Conservation (phyloP, 2,888 invertebrate species). For the Nemapogon koenigi region DNA sequence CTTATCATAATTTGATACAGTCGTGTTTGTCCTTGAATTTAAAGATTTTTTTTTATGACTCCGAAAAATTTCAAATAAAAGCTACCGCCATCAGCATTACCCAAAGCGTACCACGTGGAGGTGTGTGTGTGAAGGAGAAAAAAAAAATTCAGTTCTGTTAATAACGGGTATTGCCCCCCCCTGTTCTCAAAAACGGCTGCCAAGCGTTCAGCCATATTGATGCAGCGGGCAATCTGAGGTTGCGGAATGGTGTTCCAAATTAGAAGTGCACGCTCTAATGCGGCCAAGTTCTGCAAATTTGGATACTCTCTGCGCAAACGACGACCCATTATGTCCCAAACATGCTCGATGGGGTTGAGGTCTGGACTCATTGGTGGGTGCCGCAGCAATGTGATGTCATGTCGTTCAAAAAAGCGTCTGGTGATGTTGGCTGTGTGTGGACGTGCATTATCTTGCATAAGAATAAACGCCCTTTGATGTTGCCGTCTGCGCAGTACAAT, state of each 20-base stretch:
- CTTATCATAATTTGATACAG: too few relatives aligned
- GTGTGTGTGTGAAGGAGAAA: background rate
- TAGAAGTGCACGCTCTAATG: background rate
- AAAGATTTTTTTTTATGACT: too few relatives aligned
- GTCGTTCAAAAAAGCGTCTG: background rate
- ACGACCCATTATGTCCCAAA: slow-evolving; percentile 5
- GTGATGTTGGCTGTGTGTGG: slow-evolving; percentile 2
- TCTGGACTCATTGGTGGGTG: slow-evolving; percentile 7
- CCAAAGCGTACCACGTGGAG: slow-evolving; percentile 1
- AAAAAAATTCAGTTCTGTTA: background rate
- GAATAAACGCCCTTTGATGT: too few relatives aligned
- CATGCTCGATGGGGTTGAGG: slow-evolving; percentile 8
- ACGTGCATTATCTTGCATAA: slow-evolving; percentile 1
- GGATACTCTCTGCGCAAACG: slow-evolving; percentile 1
- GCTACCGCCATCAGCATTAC: background rate
- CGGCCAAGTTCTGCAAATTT: slow-evolving; percentile 2
- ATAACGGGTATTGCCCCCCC: background rate
- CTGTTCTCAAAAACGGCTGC: background rate
- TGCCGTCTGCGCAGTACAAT: too few relatives aligned
- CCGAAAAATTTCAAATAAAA: too few relatives aligned
- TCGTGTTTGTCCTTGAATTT: too few relatives aligned
- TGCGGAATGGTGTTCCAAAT: background rate
- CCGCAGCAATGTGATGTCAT: slow-evolving; percentile 2
- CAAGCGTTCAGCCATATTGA: background rate
- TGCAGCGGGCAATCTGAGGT: slow-evolving; percentile 1